Base-by-base conservation (phyloP, 1,140 invertebrate genomes). In the Drosophila tani region DNA sequence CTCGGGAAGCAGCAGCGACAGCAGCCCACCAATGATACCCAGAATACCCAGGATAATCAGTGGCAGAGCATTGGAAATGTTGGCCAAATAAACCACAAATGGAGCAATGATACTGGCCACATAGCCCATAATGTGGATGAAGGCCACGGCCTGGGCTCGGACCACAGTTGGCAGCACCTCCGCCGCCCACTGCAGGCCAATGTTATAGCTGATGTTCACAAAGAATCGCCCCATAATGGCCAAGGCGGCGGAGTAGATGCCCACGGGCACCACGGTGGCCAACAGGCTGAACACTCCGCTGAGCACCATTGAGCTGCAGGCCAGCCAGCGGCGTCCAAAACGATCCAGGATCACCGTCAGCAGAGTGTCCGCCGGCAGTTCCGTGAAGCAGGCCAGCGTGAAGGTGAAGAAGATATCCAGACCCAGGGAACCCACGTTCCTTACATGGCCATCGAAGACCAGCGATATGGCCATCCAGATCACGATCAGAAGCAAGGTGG, bases 151-250 rank as follows among this genome's bases (percentile, higher is more conserved):
- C 93, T 97, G 96, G 0, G 96, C 97, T 58, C 97, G 91, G 0
- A 98, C 96, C 0, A 97, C 97, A 0, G 97, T 98, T 2, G 97
- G 97, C 7, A 98, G 88, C 1, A 98, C 92, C 91, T 98, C 97
- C 0, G 97, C 97, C 0, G 97, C 97, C 93, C 97, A 98, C 81
- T 98, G 97, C 1, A 98, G 94, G 0, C 97, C 97, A 69, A 98
- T 97, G 91, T 98, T 98, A 91, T 97, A 98, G 0, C 97, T 96
- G 24, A 97, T 97, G 81, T 98, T 98, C 5, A 98, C 96, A 64
- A 96, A 96, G 79, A 98, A 97, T 19, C 97, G 93, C 3, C 97
- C 97, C 56, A 97, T 93, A 70, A 98, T 97, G 8, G 97, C 97
- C 45, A 97, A 83, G 0, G 95, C 94, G 0, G 96, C 96, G 59